Conservation (phyloP, 2,113 vertebrate species). For the Neolamprologus devosi region DNA sequence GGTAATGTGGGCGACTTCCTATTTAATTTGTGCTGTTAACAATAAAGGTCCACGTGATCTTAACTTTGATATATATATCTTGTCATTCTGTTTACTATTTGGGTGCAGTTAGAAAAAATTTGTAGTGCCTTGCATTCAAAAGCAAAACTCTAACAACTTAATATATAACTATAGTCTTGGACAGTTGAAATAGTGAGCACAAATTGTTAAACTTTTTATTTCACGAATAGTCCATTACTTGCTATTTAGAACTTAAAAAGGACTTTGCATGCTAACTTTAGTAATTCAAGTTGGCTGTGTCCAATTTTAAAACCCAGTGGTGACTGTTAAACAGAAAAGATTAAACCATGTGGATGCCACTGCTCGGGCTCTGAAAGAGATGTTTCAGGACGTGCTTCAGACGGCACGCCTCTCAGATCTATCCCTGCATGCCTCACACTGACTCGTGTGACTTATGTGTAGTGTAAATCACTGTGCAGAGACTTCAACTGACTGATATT, state of each 20-base stretch:
- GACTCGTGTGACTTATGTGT: constrained; percentile 23
- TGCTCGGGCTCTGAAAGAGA: not conserved
- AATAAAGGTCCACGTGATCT: not conserved
- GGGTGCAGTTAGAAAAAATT: not conserved
- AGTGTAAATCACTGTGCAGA: constrained; percentile 33
- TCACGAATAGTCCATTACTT: not conserved
- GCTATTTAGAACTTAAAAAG: not conserved
- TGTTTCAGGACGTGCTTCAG: not conserved
- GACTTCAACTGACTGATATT: constrained; percentile 23
- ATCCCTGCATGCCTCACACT: not conserved
- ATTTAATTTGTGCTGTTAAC: not conserved
- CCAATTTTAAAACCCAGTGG: not conserved
- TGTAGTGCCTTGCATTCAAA: not conserved
- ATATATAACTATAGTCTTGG: not conserved
- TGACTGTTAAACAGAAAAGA: not conserved
- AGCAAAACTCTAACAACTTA: not conserved
- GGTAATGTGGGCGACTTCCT: not conserved
- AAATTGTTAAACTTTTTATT: not conserved
- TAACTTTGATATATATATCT: not conserved
- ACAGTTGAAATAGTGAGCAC: not conserved
- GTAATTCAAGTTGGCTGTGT: not conserved
- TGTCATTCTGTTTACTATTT: not conserved
- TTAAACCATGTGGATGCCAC: not conserved
- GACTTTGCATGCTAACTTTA: not conserved
- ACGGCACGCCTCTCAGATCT: not conserved